Base-by-base conservation (phyloP, 2,888 invertebrate genomes). In the Phasia obesa region DNA sequence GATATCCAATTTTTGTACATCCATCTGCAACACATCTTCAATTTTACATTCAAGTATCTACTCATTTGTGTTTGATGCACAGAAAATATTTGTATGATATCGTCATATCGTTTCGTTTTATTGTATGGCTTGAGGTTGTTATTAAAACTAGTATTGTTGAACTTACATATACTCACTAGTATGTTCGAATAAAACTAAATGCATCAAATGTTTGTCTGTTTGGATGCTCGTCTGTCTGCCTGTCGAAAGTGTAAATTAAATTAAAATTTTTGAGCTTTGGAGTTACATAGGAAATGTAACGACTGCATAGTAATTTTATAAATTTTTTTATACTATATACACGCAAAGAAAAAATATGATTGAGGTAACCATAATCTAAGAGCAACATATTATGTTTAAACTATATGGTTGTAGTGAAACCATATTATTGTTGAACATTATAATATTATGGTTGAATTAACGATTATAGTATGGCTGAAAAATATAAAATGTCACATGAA, bases 91-190 rank as follows among this genome's bases (percentile, higher is more conserved):
- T 27, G 19, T 62, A 27, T 62, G 42, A 62, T 57, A 59, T 76
- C 62, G 47, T 57, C 65, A 53, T 75, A 75, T 55, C 42, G 65
- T 44, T 71, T n/a, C 59, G 27, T 38, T 59, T 53, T 42, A 47
- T 60, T 76, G 60, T 65, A 71, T 81, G 65, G 71, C 76, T 71
- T 71, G 59, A 44, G 71, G 60, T 60, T 81, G 65, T 71, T 71
- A 76, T 65, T 76, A 76, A 71, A 67, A 71, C 71, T 71, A 69
- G 17, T 47, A 5, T 55, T 74, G 69, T 47, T 27, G 6, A 31
- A 44, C n/a, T 53, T 27, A 19, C 19, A 49, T n/a, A n/a, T 51
- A 38, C 15, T 13, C 3, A n/a, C n/a, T n/a, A n/a, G n/a, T n/a
- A n/a, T n/a, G 17, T 31, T 25, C 25, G 15, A 38, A 13, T 49